Evolutionary conservation across 2,113 vertebrate species (phyloP), one percentile per base, ranked within the genome.

Genomic region (Grammomys surdaster): DNA sequence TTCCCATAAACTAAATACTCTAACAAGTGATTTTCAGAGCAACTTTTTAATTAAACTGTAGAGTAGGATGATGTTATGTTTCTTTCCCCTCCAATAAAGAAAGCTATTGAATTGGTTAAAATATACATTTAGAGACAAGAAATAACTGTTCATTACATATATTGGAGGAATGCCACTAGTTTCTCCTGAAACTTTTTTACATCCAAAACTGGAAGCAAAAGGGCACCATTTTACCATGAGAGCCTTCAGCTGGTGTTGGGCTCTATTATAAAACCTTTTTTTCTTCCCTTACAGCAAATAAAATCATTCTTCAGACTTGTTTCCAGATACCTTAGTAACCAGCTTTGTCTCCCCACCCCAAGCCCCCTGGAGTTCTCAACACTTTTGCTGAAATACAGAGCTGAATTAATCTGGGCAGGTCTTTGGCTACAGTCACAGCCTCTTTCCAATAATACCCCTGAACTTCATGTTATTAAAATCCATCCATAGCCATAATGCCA

Each of bases 261-360:
- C 13, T 58, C 91, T 96, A 58, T 90, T 96, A 93, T 36, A 88
- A 95, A 95, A 92, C 60, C 63, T 26, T 65, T 89, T 76, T 89
- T 94, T 93, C 75, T 95, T 89, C 3, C 3, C 12, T 95, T 24
- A 90, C 33, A 87, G 60, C 81, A 96, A 97, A 93, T 90, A 95
- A 97, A 96, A 96, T 93, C 93, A 98, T 97, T 97, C 97, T 94
- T 97, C n/a, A 89, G 95, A 63, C 93, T 78, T 96, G 92, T 92
- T 96, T 96, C 92, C 78, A 84, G 69, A 90, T 73, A 75, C 90
- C 97, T 94, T 97, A 96, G 97, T 96, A 97, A 98, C 97, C 90
- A 89, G 95, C 77, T 92, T 22, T 65, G 10, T 81, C 54, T n/a
- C 84, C 26, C 36, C 17, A 7, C 17, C 5, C 36, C n/a, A 86